These are phyloP conservation scores for Oeneis ivallda DNA, from an alignment of 2,888 invertebrate species.

Conservation along the genomic window DNA sequence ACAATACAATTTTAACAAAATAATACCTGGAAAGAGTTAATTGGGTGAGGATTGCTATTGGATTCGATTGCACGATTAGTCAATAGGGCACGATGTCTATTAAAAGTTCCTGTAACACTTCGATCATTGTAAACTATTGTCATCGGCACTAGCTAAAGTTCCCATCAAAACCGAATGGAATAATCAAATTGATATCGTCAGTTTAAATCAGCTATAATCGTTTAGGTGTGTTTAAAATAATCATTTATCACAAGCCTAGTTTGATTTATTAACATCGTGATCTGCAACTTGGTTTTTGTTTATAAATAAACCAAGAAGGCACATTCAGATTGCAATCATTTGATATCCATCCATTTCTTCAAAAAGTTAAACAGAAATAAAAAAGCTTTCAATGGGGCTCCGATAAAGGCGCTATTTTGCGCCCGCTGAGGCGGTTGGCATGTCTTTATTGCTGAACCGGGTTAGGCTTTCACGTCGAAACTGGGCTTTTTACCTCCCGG, in stretches of 20 bases:
- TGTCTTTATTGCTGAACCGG: slow-evolving; percentile 48
- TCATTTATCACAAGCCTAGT: not conserved
- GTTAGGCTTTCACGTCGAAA: slow-evolving; percentile 63
- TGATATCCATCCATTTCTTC: slow-evolving; percentile 19
- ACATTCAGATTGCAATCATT: slow-evolving; percentile 18
- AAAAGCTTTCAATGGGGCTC: slow-evolving; percentile 24
- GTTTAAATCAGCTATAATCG: too few relatives aligned
- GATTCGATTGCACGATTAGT: too few relatives aligned
- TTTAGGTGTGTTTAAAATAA: too few relatives aligned
- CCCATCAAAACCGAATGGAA: too few relatives aligned
- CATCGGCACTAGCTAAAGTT: too few relatives aligned
- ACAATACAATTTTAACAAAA: not conserved
- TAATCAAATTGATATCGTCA: too few relatives aligned
- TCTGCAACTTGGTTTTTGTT: not conserved
- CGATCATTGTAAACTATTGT: too few relatives aligned
- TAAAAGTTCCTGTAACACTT: too few relatives aligned
- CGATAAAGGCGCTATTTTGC: slow-evolving; percentile 26
- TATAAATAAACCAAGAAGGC: not conserved
- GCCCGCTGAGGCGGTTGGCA: slow-evolving; percentile 27
- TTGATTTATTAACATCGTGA: not conserved
- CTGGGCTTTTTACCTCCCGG: slow-evolving; percentile 59
- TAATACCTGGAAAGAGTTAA: too few relatives aligned
- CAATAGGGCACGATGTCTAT: too few relatives aligned
- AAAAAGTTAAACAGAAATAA: slow-evolving; percentile 17
- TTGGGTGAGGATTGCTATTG: too few relatives aligned